Percentiles rank a stretch among this genome's conserved stretches.
Evolutionary conservation across 1,140 invertebrate genomes (phyloP).

Genomic region (Heterodera carotae): DNA sequence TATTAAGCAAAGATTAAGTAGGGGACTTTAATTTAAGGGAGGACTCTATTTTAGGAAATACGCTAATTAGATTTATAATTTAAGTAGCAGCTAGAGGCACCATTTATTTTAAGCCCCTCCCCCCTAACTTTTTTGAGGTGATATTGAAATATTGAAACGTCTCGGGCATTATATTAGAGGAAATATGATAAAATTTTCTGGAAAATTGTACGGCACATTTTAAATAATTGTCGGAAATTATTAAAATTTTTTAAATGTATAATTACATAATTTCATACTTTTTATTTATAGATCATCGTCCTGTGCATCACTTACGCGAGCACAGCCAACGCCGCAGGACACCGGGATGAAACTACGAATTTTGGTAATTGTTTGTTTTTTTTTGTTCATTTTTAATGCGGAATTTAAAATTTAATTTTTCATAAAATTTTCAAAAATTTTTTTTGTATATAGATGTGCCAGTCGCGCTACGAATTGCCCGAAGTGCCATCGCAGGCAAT

Average conservation of each 20-base stretch:
- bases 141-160: too few species aligned
- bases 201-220: neutral
- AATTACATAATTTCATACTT: neutral
- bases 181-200: too few species aligned
- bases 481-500: conserved; percentile 54
- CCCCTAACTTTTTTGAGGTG: too few species aligned
- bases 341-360: conserved; percentile 27
- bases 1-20: too few species aligned
- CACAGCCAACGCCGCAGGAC: conserved; percentile 15
- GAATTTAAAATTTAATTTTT: neutral
- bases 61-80: too few species aligned
- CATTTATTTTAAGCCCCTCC: too few species aligned
- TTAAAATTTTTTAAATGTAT: conserved; percentile 7
- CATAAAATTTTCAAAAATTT: conserved; percentile 2
- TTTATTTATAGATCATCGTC: conserved; percentile 24
- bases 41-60: too few species aligned
- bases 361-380: neutral
- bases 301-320: conserved; percentile 6
- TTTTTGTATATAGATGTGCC: conserved; percentile 49
- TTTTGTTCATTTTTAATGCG: neutral
- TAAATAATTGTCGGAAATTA: neutral
- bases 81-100: too few species aligned
- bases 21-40: too few species aligned
- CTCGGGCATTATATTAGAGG: too few species aligned
- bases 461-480: conserved; percentile 45